These are phyloP conservation scores for Auanema freiburgensis DNA, from an alignment of 2,888 invertebrate species.

Conservation along the genomic window DNA sequence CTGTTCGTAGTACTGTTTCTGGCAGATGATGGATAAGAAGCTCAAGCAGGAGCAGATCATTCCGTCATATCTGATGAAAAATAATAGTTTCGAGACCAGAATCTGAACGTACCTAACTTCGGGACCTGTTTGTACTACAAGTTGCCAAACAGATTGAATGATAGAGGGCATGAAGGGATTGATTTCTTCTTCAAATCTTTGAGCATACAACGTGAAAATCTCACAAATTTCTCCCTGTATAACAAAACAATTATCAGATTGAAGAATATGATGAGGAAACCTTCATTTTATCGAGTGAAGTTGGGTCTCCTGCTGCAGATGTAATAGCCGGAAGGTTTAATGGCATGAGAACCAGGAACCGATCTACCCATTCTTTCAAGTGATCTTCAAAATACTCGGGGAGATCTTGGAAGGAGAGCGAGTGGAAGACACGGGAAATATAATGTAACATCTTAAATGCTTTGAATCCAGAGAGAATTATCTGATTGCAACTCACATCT, in stretches of 20 bases:
- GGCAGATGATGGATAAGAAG: conserved; percentile 91
- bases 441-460: too few species aligned
- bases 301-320: conserved; percentile 51
- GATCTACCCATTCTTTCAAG: conserved; percentile 90
- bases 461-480: background rate
- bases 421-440: conserved; percentile 77
- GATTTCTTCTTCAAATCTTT: conserved; percentile 97
- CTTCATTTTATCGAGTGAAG: conserved; percentile 48
- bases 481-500: conserved; percentile 24
- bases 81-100: background rate
- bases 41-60: conserved; percentile 90
- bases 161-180: conserved; percentile 83
- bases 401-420: conserved; percentile 93
- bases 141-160: conserved; percentile 90
- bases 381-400: conserved; percentile 98
- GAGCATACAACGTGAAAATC: conserved; percentile 87
- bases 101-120: conserved; percentile 32
- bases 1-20: conserved; percentile 80
- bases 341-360: conserved; percentile 81
- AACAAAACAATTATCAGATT: conserved; percentile 1
- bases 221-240: conserved; percentile 81
- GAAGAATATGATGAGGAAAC: conserved; percentile 4
- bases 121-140: conserved; percentile 72
- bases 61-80: conserved; percentile 61
- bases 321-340: conserved; percentile 34